Conservation (phyloP, 2,888 invertebrate genomes). For the Athalia rosae region DNA sequence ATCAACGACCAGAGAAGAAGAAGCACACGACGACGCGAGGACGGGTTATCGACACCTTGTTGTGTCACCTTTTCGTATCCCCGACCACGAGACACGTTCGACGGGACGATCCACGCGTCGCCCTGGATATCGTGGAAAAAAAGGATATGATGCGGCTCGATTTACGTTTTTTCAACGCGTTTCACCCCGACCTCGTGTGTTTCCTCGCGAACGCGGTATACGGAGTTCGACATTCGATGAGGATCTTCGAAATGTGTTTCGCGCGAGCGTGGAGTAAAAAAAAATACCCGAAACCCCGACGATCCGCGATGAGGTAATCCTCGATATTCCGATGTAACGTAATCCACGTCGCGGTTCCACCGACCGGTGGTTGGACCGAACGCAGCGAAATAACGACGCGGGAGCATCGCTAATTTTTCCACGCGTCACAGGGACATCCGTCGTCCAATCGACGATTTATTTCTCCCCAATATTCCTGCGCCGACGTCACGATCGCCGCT, state of each 20-base stretch:
- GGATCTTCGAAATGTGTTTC: neutral
- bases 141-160: no score
- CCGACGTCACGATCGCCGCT: no score
- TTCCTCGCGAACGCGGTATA: no score
- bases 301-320: slow-evolving; percentile 18
- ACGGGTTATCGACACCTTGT: slow-evolving; percentile 38
- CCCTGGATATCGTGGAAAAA: neutral
- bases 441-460: slow-evolving; percentile 11
- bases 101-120: neutral
- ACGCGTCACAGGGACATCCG: neutral
- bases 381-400: slow-evolving; percentile 14
- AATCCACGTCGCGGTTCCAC: slow-evolving; percentile 32
- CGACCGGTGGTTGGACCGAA: neutral
- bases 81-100: neutral
- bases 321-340: slow-evolving; percentile 13
- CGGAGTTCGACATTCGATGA: neutral
- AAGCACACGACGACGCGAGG: neutral
- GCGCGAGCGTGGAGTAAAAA: no score
- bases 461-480: no score
- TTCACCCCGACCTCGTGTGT: no score
- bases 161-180: no score
- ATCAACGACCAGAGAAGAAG: no score
- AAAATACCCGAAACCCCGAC: neutral
- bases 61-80: slow-evolving; percentile 21
- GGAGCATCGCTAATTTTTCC: slow-evolving; percentile 7